A percentile compares a stretch with the other conserved stretches of the same genome.
These are phyloP conservation scores for Anguilla rostrata DNA, from an alignment of 2,113 vertebrate genomes.

Conservation along the genomic window DNA sequence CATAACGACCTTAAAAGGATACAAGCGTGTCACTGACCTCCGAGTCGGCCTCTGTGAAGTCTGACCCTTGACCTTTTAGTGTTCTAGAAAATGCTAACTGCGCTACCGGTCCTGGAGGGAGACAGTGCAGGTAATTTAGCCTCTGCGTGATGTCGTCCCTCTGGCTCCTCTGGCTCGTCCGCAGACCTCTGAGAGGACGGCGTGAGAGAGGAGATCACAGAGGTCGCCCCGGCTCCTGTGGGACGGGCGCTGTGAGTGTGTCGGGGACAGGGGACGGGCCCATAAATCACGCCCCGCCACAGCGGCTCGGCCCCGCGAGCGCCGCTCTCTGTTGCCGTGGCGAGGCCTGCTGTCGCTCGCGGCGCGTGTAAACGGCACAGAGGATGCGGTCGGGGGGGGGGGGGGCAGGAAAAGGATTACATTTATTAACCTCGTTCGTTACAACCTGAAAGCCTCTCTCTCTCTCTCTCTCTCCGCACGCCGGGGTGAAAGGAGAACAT, in stretches of 20 bases:
- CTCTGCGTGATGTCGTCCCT: not conserved
- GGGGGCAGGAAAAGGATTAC: not conserved
- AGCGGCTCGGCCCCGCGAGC: not conserved
- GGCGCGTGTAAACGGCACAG: not conserved
- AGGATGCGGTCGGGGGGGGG: not conserved
- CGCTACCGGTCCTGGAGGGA: not conserved
- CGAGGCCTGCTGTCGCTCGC: not conserved
- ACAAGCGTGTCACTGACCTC: not conserved
- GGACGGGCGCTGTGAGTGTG: slow-evolving; percentile 11
- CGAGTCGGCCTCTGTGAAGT: not conserved
- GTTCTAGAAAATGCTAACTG: not conserved
- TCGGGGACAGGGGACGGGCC: not conserved
- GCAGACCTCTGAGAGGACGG: not conserved
- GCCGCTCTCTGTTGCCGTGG: not conserved
- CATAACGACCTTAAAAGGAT: not conserved
- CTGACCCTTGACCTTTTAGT: not conserved
- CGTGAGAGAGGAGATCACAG: slow-evolving; percentile 3
- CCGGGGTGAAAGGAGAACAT: slow-evolving; percentile 5
- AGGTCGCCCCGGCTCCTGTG: not conserved
- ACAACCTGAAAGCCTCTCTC: not conserved
- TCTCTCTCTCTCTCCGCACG: not conserved
- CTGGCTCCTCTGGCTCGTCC: not conserved
- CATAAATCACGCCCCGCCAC: slow-evolving; percentile 23
- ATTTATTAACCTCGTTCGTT: slow-evolving; percentile 7
- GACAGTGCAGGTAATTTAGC: not conserved